phyloP scores from a whole-genome alignment of 2,113 vertebrate genomes.

The human region GRCh38 chr4:24422501-24423000 shows the following conservation, averaged over 20 bases:
- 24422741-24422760: slow-evolving; percentile 64
- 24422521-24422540: slow-evolving; percentile 47
- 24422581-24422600: neutral
- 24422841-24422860: slow-evolving; percentile 62
- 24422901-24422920: slow-evolving; percentile 66
- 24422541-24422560: slow-evolving; percentile 57
- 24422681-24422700: slow-evolving; percentile 64
- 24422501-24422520: neutral
- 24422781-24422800: slow-evolving; percentile 68
- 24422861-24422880: slow-evolving; percentile 44
- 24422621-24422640: neutral
- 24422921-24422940: slow-evolving; percentile 12
- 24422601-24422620: slow-evolving; percentile 1
- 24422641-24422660: slow-evolving; percentile 4
- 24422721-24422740: slow-evolving; percentile 61
- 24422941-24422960: neutral
- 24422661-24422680: slow-evolving; percentile 14
- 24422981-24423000: neutral
- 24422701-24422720: slow-evolving; percentile 38
- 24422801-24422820: slow-evolving; percentile 62
- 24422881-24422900: slow-evolving; percentile 59
- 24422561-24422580: neutral
- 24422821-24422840: slow-evolving; percentile 58
- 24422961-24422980: slow-evolving; percentile 11
- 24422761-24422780: slow-evolving; percentile 68